Conservation (phyloP, 2,797 vertebrate species). For the Crax fasciolata region DNA sequence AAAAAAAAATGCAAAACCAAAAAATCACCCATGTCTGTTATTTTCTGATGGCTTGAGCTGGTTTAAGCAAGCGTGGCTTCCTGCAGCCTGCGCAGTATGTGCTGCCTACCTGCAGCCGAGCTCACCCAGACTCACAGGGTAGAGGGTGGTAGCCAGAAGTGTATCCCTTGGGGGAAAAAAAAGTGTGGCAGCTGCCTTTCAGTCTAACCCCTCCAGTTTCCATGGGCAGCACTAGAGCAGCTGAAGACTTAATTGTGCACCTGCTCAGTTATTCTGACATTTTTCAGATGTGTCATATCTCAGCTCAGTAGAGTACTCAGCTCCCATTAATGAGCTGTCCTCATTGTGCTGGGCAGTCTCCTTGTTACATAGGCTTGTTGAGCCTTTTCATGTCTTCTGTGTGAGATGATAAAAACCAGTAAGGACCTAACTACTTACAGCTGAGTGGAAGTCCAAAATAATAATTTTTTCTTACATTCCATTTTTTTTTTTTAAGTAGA, state of each 20-base stretch:
- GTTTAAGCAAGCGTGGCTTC: neutral
- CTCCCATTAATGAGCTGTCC: neutral
- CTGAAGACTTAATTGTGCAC: neutral
- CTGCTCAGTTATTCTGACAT: accelerated
- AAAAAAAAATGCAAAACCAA: neutral
- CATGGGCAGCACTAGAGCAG: neutral
- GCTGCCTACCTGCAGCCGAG: neutral
- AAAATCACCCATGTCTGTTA: neutral
- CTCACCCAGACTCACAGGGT: accelerated
- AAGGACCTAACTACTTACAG: neutral
- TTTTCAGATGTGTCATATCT: neutral
- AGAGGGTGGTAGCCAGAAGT: neutral
- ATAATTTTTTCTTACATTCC: neutral
- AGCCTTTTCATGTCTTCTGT: neutral
- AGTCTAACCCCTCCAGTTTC: neutral
- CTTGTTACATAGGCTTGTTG: neutral
- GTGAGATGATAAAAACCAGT: neutral
- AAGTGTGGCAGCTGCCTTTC: neutral
- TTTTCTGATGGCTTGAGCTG: neutral
- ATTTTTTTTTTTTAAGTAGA: neutral
- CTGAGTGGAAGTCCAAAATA: neutral
- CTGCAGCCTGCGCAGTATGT: neutral
- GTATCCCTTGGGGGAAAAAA: neutral
- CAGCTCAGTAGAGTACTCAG: neutral
- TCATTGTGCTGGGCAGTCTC: neutral